Evolutionary conservation across 1,140 invertebrate genomes (phyloP), one percentile per base, ranked within the genome.

Genomic region (Oscheius sp.): DNA sequence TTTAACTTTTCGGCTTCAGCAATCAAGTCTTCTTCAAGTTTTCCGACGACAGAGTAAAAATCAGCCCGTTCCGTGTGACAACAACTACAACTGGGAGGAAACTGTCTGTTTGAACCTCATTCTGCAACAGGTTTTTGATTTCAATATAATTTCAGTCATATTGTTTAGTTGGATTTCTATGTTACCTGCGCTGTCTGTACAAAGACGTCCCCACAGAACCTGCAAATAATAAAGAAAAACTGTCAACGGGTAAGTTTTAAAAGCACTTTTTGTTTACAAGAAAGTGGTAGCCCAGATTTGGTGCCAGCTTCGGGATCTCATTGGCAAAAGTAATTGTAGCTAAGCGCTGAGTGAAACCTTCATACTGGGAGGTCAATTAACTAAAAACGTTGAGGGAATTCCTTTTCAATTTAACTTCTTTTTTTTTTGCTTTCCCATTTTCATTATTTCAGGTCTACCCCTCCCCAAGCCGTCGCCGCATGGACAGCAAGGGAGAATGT

Each of bases 41-140:
- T 97, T 94, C 88, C 90, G 95, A 66, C 93, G 95, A 86, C 93
- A 97, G 86, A 96, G 94, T 79, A 91, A 93, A 84, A 96, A 96
- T 85, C 87, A 97, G 79, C 95, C 95, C 34, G 91, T 93, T 78
- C 77, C 86, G 55, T 92, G 93, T 64, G 94, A 97, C 87, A 91
- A 91, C 28, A 91, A 93, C 82, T 91, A 97, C 79, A 94, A 97
- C 87, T 98, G 95, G 95, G 94, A 98, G 87, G 95, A 99, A 88
- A 98, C 95, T 58, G 94, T 99, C 71, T 99, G 97, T 87, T 88
- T 99, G 58, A 99, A 99, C 88, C 88, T 99, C 78, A 94, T 99
- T 76, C 91, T 99, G 82, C 95, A 99, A 87, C 94, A 97, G 87
- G 88, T 88, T 1, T 2, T 35, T 0, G 38, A 32, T 64, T 49